Conservation (phyloP, 2,888 invertebrate species). For the Blastobasis lacticolella region DNA sequence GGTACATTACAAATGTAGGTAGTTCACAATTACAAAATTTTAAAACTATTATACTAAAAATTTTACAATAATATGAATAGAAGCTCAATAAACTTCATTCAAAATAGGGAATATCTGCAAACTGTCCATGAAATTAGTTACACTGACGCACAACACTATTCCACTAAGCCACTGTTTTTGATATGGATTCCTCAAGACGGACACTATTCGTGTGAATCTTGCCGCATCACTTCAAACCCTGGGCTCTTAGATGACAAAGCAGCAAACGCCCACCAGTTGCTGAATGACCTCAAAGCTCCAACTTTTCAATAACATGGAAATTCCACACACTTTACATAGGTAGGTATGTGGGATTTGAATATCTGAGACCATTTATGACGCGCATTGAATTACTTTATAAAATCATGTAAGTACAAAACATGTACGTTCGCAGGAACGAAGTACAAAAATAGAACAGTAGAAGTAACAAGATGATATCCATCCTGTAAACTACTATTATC, state of each 20-base stretch:
- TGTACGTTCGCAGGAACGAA: too few relatives aligned
- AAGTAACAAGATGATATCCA: not conserved
- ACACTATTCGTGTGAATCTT: constrained; percentile 15
- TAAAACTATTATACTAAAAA: constrained; percentile 6
- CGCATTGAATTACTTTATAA: too few relatives aligned
- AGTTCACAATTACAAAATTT: constrained; percentile 16
- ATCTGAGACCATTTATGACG: too few relatives aligned
- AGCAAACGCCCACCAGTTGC: not conserved
- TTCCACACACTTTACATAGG: too few relatives aligned
- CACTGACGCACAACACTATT: constrained; percentile 33
- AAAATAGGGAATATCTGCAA: not conserved
- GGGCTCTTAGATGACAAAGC: constrained; percentile 9
- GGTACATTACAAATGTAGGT: constrained; percentile 16
- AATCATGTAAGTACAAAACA: too few relatives aligned
- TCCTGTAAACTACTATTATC: too few relatives aligned
- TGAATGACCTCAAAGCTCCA: not conserved
- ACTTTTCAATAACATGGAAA: too few relatives aligned
- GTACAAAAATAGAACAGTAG: constrained; percentile 7
- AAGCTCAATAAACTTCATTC: not conserved
- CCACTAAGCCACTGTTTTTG: constrained; percentile 10
- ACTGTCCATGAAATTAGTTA: constrained; percentile 8
- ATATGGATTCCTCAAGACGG: constrained; percentile 15
- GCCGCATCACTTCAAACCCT: constrained; percentile 12
- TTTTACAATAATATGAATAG: not conserved
- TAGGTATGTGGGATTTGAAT: too few relatives aligned